Evolutionary conservation across 2,797 vertebrate species (phyloP), one percentile per base, ranked within the genome.

Genomic region (Xenentodon cancila): DNA sequence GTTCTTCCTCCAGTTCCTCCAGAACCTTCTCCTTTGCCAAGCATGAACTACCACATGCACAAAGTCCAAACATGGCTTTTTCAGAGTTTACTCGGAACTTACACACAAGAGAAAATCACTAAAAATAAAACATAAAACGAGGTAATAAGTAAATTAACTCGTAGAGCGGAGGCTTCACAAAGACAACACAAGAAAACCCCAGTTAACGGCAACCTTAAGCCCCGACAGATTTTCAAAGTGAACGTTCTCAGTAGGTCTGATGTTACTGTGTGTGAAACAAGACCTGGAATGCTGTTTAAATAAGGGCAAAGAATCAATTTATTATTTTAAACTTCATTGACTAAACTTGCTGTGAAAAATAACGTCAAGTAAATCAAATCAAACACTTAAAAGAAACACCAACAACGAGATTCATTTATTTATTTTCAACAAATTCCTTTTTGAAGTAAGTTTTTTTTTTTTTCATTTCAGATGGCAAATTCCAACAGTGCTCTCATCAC

Each of bases 401-500:
- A 1, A n/a, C 12, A 3, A 17, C 7, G 7, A 13, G 12, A 37
- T 37, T 37, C 5, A 11, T 37, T 37, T 37, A 12, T 20, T 57
- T 52, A 22, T 3, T n/a, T 53, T 30, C 4, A 48, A 34, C 2
- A 25, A 13, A 44, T 47, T 6, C n/a, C 21, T 46, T 61, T n/a
- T 5, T 40, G 22, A 64, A 48, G 27, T 58, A 0, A 13, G 12
- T 7, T 63, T 67, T 27, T 48, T 30, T 7, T 63, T 67, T 27
- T 48, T 30, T 16, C 11, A 17, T 25, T 20, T 43, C 6, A 25
- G 1, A 13, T 20, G 4, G 3, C 22, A 46, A 60, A 50, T 53
- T 68, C 37, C 32, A 60, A 44, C 43, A 45, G 8, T 43, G 17
- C 42, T 19, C 34, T 30, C 30, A 65, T 59, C 42, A 37, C 37